Percentiles rank a stretch among this genome's conserved stretches.
Evolutionary conservation across 2,797 vertebrate genomes (phyloP).

Genomic region (Chelmon rostratus): DNA sequence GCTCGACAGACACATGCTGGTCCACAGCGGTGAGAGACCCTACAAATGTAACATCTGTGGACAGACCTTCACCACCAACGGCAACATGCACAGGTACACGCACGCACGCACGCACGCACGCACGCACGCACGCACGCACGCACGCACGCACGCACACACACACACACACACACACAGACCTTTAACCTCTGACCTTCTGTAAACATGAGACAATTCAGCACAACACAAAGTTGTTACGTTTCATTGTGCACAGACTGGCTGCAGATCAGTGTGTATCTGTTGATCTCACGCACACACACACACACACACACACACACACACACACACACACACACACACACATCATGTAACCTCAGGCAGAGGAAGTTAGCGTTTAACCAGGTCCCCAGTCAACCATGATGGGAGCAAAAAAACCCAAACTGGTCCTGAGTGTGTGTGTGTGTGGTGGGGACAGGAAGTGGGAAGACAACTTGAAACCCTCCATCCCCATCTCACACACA

Average conservation of each 20-base stretch:
- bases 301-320: neutral
- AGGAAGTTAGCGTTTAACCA: constrained; percentile 62
- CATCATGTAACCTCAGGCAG: neutral
- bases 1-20: constrained; percentile 98
- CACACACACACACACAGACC: neutral
- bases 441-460: constrained; percentile 60
- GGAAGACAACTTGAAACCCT: constrained; percentile 43
- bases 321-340: constrained; percentile 11
- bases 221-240: too few species aligned
- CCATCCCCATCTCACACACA: constrained; percentile 20
- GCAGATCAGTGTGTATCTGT: too few species aligned
- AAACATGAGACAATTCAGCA: neutral
- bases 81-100: constrained; percentile 98
- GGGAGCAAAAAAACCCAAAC: constrained; percentile 16
- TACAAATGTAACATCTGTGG: constrained; percentile 94
- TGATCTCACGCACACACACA: too few species aligned
- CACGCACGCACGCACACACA: too few species aligned
- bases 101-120: constrained; percentile 1
- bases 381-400: constrained; percentile 32
- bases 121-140: constrained; percentile 51
- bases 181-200: too few species aligned
- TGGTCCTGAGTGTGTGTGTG: constrained; percentile 3
- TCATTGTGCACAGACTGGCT: neutral
- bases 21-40: constrained; percentile 97
- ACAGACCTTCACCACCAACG: constrained; percentile 98